Evolutionary conservation across 2,797 vertebrate species (phyloP).

Genomic region (Macroramphosus scolopax): DNA sequence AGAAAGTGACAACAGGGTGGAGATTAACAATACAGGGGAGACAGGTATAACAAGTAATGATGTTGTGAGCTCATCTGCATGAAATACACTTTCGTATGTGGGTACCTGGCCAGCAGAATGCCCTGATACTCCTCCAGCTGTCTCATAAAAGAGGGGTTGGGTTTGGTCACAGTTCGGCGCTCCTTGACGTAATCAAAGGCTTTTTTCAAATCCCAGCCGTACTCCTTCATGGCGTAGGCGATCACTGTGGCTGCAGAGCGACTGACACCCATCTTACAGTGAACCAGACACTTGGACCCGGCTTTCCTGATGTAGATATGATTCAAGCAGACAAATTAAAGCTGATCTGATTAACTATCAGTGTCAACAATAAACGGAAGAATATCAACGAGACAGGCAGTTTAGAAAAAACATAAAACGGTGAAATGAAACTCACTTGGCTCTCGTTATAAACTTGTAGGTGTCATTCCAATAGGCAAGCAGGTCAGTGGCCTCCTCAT

Average conservation of each 20-base stretch:
- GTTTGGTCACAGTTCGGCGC: slow-evolving; percentile 91
- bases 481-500: slow-evolving; percentile 96
- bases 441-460: slow-evolving; percentile 98
- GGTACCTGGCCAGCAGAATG: slow-evolving; percentile 93
- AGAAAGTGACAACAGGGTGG: no score
- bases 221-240: slow-evolving; percentile 97
- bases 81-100: no score
- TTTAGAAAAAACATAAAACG: not conserved
- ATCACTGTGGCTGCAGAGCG: slow-evolving; percentile 96
- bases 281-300: slow-evolving; percentile 94
- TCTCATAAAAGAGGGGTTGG: slow-evolving; percentile 96
- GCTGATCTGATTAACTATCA: no score
- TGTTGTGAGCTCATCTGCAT: no score
- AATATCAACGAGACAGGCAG: not conserved
- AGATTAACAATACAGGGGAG: no score
- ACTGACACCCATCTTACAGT: slow-evolving; percentile 99
- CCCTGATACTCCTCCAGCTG: slow-evolving; percentile 98
- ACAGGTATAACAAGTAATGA: no score
- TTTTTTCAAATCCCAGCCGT: slow-evolving; percentile 92
- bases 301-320: slow-evolving; percentile 79
- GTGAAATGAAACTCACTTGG: slow-evolving; percentile 81
- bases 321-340: not conserved
- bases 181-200: slow-evolving; percentile 94
- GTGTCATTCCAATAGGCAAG: slow-evolving; percentile 98
- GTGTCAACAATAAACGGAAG: not conserved